These are phyloP conservation scores for Diphyllodes magnificus DNA, from an alignment of 2,113 vertebrate genomes.

Conservation along the genomic window DNA sequence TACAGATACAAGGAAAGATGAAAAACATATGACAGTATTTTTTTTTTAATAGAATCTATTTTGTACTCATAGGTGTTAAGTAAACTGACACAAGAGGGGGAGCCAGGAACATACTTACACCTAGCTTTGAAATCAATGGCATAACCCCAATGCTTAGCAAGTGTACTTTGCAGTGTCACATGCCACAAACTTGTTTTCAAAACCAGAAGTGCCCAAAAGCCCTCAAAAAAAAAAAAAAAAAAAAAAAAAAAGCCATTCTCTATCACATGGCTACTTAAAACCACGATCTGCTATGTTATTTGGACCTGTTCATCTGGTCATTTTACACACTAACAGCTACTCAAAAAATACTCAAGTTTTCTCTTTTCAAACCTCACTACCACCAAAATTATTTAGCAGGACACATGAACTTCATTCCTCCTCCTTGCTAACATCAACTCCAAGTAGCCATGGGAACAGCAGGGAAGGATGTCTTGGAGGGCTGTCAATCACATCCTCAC, in stretches of 20 bases:
- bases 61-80: not conserved
- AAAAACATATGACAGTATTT: not conserved
- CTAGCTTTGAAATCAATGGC: not conserved
- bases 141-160: not conserved
- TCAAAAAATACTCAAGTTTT: not conserved
- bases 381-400: not conserved
- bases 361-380: not conserved
- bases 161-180: not conserved
- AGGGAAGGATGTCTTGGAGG: fast-evolving
- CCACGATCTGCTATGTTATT: not conserved
- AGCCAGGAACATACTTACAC: not conserved
- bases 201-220: not conserved
- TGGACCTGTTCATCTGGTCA: not conserved
- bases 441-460: not conserved
- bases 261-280: not conserved
- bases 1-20: not conserved
- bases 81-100: not conserved
- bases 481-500: not conserved
- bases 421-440: not conserved
- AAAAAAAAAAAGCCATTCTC: not conserved
- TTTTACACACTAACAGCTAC: not conserved
- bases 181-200: not conserved
- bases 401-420: not conserved
- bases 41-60: not conserved
- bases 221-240: not conserved